Percentiles rank a stretch among this genome's conserved stretches.
Evolutionary conservation across 2,888 invertebrate genomes (phyloP).

Genomic region (Auanema freiburgensis): DNA sequence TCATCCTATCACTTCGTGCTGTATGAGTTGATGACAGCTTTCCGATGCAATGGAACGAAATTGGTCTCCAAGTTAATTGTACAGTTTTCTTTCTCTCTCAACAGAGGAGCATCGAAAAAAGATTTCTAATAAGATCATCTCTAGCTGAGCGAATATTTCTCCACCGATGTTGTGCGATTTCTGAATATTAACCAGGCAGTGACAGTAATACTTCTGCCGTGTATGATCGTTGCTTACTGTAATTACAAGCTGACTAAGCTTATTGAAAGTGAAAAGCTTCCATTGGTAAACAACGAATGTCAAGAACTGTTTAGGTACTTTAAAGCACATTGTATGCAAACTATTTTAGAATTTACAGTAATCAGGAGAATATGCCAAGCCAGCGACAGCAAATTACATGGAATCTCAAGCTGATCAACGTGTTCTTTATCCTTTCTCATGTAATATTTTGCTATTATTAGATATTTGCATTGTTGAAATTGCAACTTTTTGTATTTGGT

Average conservation of each 20-base stretch:
- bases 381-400: conserved; percentile 2
- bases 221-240: conserved; percentile 10
- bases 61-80: conserved; percentile 20
- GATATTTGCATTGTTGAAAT: too few relatives aligned
- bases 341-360: not conserved
- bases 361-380: conserved; percentile 4
- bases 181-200: conserved; percentile 19
- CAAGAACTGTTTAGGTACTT: conserved; percentile 7
- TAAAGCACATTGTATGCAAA: not conserved
- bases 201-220: conserved; percentile 17
- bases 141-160: conserved; percentile 4
- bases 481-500: not conserved
- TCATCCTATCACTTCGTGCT: conserved; percentile 20
- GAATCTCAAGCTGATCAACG: too few relatives aligned
- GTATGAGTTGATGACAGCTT: conserved; percentile 14
- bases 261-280: conserved; percentile 16
- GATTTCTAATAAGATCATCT: not conserved
- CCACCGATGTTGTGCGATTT: conserved; percentile 8
- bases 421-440: too few relatives aligned
- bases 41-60: conserved; percentile 20
- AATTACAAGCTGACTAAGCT: conserved; percentile 6
- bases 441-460: too few relatives aligned
- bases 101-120: not conserved
- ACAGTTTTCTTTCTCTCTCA: conserved; percentile 2
- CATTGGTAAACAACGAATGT: conserved; percentile 17